A percentile compares a stretch with the other conserved stretches of the same genome.
These are phyloP conservation scores for Pherbina coryleti DNA, from an alignment of 2,888 invertebrate genomes.

Conservation along the genomic window DNA sequence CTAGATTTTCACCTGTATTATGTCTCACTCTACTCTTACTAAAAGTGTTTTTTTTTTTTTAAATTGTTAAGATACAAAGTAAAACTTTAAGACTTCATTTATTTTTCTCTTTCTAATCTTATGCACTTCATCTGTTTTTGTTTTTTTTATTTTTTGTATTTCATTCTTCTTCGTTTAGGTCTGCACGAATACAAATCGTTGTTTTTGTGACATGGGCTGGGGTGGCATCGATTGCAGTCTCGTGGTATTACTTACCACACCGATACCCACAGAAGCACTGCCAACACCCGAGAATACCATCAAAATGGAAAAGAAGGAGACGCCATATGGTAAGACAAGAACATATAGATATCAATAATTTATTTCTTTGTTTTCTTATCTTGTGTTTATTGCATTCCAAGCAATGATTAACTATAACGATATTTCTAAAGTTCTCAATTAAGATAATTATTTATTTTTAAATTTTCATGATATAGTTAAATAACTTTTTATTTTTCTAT, in stretches of 20 bases:
- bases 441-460: background rate
- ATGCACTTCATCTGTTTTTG: too few species aligned
- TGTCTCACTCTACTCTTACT: too few species aligned
- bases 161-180: constrained; percentile 55
- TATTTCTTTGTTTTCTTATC: background rate
- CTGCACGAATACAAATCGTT: constrained; percentile 93
- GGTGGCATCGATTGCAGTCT: constrained; percentile 89
- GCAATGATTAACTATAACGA: background rate
- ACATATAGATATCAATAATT: background rate
- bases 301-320: constrained; percentile 89
- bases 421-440: background rate
- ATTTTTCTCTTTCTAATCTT: too few species aligned
- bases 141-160: background rate
- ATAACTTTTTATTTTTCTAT: constrained; percentile 10
- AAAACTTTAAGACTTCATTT: too few species aligned
- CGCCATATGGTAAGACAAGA: constrained; percentile 86
- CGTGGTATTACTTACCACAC: constrained; percentile 78
- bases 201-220: constrained; percentile 92
- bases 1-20: too few species aligned
- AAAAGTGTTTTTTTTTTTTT: too few species aligned
- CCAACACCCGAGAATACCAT: constrained; percentile 75
- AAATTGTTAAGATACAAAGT: too few species aligned
- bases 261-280: constrained; percentile 71
- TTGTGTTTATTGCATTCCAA: background rate
- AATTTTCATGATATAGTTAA: background rate